Base-by-base conservation (phyloP, 2,888 invertebrate species). In the Polyommatus icarus region DNA sequence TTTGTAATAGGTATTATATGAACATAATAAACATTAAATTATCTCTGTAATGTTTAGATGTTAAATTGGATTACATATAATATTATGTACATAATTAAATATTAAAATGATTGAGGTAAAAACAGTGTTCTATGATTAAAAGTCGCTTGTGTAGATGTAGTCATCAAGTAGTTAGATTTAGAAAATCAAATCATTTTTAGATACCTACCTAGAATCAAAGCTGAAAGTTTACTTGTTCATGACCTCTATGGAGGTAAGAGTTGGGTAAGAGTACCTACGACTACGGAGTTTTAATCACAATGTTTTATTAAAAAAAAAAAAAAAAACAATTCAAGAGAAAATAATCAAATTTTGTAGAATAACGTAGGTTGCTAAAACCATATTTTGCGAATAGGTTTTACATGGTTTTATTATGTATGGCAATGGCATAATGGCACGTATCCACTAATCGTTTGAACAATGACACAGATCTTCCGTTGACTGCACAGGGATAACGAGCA, bases 401-500 rank as follows among this genome's bases (percentile, higher is more conserved):
- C 18, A n/a, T n/a, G n/a, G n/a, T n/a, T n/a, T n/a, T n/a, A n/a
- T n/a, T n/a, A 54, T 15, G 54, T 54, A 54, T 12, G 18, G 54
- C 15, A 54, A 54, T 54, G 18, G 5, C 54, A 54, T 54, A 54
- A 18, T 18, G 18, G 54, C 5, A 54, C 54, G 18, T 54, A 54
- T 54, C 18, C 61, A 61, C 75, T 75, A 75, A 75, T 75, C 29
- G 40, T 20, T 73, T 24, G 73, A 72, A 77, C 76, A 77, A 76
- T 78, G 72, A 20, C 79, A 78, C 40, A 76, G 71, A 78, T 84
- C 85, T 87, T 85, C 88, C 87, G 86, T 85, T 86, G 87, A 81
- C 85, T 88, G 88, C 84, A 83, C 87, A 88, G 86, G 84, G 84
- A 87, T 89, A 92, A 91, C 88, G 87, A 91, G 88, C 84, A 29